A percentile compares a stretch with the other conserved stretches of the same genome.
Conservation (phyloP, 2,888 invertebrate species). For the Steinernema carpocapsae region DNA sequence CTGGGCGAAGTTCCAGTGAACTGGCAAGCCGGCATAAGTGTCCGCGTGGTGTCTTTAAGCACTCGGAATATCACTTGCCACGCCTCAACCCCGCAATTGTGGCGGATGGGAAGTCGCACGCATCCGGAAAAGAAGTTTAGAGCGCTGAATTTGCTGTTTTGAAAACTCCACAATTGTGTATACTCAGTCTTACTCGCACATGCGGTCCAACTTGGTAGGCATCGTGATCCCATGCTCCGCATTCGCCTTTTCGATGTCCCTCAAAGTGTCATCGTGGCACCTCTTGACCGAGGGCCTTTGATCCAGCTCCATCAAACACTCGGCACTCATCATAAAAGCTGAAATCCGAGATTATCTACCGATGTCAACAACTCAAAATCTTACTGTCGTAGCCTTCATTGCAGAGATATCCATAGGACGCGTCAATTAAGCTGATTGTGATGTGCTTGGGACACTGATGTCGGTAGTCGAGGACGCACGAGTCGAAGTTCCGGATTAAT, state of each 20-base stretch:
- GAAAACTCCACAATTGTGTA: background rate
- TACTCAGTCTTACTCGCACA: slow-evolving; percentile 61
- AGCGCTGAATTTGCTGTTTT: slow-evolving; percentile 53
- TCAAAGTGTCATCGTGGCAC: slow-evolving; percentile 66
- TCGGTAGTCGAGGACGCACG: slow-evolving; percentile 60
- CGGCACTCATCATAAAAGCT: slow-evolving; percentile 68
- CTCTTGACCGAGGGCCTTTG: slow-evolving; percentile 61
- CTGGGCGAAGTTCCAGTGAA: slow-evolving; percentile 58
- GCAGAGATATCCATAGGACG: slow-evolving; percentile 68
- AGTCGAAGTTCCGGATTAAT: slow-evolving; percentile 66
- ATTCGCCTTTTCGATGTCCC: slow-evolving; percentile 64
- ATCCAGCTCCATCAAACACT: slow-evolving; percentile 68
- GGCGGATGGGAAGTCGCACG: slow-evolving; percentile 59
- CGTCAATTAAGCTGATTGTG: slow-evolving; percentile 67
- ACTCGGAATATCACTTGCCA: slow-evolving; percentile 67
- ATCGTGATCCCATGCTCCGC: slow-evolving; percentile 54
- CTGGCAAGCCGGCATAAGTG: slow-evolving; percentile 67
- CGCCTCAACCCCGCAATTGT: slow-evolving; percentile 58
- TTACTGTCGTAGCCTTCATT: slow-evolving; percentile 68
- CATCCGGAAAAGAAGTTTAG: slow-evolving; percentile 66
- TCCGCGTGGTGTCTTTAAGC: slow-evolving; percentile 67
- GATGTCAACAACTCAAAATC: slow-evolving; percentile 34
- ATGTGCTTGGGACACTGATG: slow-evolving; percentile 63
- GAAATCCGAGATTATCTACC: slow-evolving; percentile 40
- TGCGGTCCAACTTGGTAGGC: slow-evolving; percentile 60